Evolutionary conservation across 2,888 invertebrate species (phyloP), one percentile per base, ranked within the genome.

Genomic region (Seladonia tumulorum): DNA sequence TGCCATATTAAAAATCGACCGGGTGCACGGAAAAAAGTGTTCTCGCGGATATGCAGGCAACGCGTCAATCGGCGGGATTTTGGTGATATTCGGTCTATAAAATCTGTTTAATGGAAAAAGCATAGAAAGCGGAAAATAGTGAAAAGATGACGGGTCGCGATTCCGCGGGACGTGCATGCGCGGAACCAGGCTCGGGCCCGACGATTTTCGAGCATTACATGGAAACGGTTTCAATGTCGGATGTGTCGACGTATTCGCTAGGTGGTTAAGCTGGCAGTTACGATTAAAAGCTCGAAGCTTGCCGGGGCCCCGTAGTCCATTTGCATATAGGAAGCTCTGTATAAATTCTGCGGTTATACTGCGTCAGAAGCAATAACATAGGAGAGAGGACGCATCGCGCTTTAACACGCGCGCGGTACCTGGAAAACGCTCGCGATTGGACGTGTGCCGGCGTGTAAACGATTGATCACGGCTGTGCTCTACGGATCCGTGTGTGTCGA

Each of bases 151-250:
- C n/a, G 76, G 60, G 42, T 47, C 60, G 47, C 47, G 70, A 57
- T 73, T 76, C 71, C 82, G 82, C 79, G 84, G 86, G 77, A 83
- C 68, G 57, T 42, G 63, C 29, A 81, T 76, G 66, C 60, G 35
- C 66, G 35, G 73, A 70, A 72, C 68, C 66, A 0, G 78, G 74
- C 77, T 57, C 76, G 77, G 73, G 49, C 53, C 53, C 80, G 78
- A 76, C 83, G 85, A 89, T 87, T 88, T 87, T 84, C 86, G 75
- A 80, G 87, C 86, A 90, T 88, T 90, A 87, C 90, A 88, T 80
- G 86, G 79, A 90, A 89, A 90, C 78, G 85, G 87, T 90, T 90
- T 90, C 87, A 90, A 85, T 87, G 86, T 90, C 87, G 89, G 83
- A 87, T 81, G 81, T 76, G 87, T 85, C 87, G 85, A 72, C 79